phyloP scores from a whole-genome alignment of 2,797 vertebrate species.

The Rhinogobio ventralis region DNA sequence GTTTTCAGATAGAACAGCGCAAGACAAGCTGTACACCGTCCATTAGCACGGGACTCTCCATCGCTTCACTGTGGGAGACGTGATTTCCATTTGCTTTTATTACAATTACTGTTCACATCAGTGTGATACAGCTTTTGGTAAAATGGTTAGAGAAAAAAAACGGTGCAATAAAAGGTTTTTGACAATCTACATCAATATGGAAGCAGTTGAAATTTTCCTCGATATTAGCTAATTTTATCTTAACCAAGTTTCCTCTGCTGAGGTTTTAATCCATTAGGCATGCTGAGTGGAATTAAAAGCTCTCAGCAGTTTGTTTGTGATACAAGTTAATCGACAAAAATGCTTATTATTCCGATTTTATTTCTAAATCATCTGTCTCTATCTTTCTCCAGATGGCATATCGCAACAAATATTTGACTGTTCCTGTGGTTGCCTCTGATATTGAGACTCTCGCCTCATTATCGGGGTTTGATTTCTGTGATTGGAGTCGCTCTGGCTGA shows the following conservation, averaged over 20 bases:
- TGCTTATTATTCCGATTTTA: neutral
- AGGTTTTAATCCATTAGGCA: neutral
- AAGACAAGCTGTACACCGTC: conserved; percentile 47
- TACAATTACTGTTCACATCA: conserved; percentile 39
- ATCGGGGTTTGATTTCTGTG: conserved; percentile 39
- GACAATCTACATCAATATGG: neutral
- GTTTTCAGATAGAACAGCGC: conserved; percentile 39
- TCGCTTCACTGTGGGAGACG: conserved; percentile 28
- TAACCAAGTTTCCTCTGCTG: neutral
- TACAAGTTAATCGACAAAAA: conserved; percentile 11
- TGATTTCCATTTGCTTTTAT: conserved; percentile 49
- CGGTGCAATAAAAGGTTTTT: neutral
- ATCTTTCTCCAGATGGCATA: conserved; percentile 25
- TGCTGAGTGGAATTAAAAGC: conserved; percentile 14
- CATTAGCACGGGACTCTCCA: conserved; percentile 40
- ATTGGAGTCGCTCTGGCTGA: conserved; percentile 18
- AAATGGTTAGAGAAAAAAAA: neutral
- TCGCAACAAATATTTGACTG: conserved; percentile 37
- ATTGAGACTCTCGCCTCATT: conserved; percentile 39
- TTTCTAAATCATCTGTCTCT: conserved; percentile 6
- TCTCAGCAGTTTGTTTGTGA: conserved; percentile 24
- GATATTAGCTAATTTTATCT: neutral
- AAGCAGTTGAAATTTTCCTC: neutral
- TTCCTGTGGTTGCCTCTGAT: conserved; percentile 42
- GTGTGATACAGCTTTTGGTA: conserved; percentile 20